Conservation (phyloP, 2,888 invertebrate genomes). For the Phaedon cochleariae region DNA sequence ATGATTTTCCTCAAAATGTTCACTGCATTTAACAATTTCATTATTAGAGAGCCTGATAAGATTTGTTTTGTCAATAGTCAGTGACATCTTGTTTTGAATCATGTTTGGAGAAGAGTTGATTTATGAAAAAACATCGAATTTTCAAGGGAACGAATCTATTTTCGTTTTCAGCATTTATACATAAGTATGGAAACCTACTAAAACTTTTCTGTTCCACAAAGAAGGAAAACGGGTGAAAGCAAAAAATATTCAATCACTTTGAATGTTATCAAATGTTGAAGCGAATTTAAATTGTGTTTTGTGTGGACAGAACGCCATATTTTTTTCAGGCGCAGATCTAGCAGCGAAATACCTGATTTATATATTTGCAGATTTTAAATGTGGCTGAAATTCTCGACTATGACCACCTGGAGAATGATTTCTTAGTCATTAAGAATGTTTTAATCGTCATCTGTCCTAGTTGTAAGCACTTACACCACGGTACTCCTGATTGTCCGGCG, state of each 20-base stretch:
- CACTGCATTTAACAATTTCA: too few species aligned
- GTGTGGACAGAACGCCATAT: constrained; percentile 35
- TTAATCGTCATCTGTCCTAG: constrained; percentile 42
- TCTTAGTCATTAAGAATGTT: constrained; percentile 48
- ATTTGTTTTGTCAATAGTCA: too few species aligned
- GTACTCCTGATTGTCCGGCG: constrained; percentile 25
- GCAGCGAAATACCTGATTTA: constrained; percentile 57
- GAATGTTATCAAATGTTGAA: too few species aligned
- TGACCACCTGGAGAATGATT: constrained; percentile 44
- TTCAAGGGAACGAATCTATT: too few species aligned
- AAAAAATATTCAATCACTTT: background rate
- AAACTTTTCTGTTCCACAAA: background rate
- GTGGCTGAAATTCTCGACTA: constrained; percentile 45
- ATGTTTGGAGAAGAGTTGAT: too few species aligned
- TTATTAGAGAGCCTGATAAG: too few species aligned
- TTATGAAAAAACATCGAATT: too few species aligned
- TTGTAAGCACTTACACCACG: constrained; percentile 42
- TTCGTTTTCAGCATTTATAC: too few species aligned
- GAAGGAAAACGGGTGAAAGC: too few species aligned
- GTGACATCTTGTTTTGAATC: too few species aligned
- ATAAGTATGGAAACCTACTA: too few species aligned
- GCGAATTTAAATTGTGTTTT: background rate
- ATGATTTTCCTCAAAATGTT: too few species aligned
- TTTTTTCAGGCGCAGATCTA: constrained; percentile 50
- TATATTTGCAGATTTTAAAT: constrained; percentile 60